These are phyloP conservation scores for Ophion ellenae DNA, from an alignment of 2,888 invertebrate genomes.

Conservation along the genomic window DNA sequence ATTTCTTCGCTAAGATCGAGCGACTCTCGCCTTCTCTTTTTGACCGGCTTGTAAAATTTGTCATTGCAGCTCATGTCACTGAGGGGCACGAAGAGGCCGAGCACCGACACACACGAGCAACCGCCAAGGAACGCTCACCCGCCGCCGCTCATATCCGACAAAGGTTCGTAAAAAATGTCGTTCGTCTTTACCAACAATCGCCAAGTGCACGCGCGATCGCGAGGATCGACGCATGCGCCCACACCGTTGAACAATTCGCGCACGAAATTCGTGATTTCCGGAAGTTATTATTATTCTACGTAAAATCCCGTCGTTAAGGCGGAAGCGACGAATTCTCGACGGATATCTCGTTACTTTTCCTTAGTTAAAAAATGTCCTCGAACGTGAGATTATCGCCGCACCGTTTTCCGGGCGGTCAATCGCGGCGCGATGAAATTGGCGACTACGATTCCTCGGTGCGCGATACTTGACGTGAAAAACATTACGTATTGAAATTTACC, in stretches of 20 bases:
- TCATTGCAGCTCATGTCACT: conserved; percentile 85
- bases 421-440: no score
- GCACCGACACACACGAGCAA: conserved; percentile 83
- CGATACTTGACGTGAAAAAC: background rate
- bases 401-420: no score
- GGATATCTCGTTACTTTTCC: no score
- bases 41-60: background rate
- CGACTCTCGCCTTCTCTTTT: background rate
- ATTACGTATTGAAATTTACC: background rate
- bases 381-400: no score
- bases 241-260: background rate
- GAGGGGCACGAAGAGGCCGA: conserved; percentile 85
- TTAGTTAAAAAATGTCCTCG: no score
- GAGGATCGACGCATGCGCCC: background rate
- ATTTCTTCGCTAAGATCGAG: conserved; percentile 15
- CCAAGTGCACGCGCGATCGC: background rate
- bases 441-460: no score
- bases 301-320: no score
- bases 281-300: background rate
- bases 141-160: conserved; percentile 88
- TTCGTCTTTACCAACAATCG: background rate
- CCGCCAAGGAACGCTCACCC: conserved; percentile 83
- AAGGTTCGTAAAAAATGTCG: conserved; percentile 84
- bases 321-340: no score
- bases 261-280: background rate